Percentiles rank a stretch among this genome's conserved stretches.
These are phyloP conservation scores for Rhodophaea formosa DNA, from an alignment of 2,888 invertebrate species.

Conservation along the genomic window DNA sequence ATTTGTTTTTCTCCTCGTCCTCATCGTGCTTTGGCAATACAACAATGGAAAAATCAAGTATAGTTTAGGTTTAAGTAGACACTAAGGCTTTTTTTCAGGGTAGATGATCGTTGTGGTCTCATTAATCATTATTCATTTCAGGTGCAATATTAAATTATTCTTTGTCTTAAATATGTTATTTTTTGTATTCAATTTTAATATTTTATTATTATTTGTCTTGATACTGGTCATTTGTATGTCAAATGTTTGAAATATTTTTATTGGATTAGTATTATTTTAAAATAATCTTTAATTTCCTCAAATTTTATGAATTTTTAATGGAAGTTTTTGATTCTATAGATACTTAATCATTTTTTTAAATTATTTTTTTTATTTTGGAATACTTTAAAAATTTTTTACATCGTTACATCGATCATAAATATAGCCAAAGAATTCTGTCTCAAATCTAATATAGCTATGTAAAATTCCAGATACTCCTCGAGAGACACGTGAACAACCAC, in stretches of 20 bases:
- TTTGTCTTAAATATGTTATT: no score
- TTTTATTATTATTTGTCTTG: no score
- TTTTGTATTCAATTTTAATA: no score
- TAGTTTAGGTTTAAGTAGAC: slow-evolving; percentile 26
- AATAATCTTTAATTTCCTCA: background rate
- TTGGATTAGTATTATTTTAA: background rate
- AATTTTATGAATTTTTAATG: no score
- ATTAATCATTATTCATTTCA: background rate
- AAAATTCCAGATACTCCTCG: slow-evolving; percentile 86
- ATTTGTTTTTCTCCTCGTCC: slow-evolving; percentile 33
- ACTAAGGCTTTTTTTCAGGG: slow-evolving; percentile 24
- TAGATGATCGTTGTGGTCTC: background rate
- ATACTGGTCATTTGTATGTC: no score
- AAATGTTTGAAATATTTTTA: no score
- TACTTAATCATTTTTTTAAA: no score
- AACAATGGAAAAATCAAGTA: slow-evolving; percentile 28
- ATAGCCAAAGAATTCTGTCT: background rate
- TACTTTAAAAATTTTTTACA: no score
- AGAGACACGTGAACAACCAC: slow-evolving; percentile 96
- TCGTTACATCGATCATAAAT: no score
- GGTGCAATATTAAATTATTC: no score
- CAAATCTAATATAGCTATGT: slow-evolving; percentile 14
- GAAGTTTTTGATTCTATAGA: no score
- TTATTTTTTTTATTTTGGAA: no score
- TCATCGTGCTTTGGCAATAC: slow-evolving; percentile 30